phyloP scores from a whole-genome alignment of 2,797 vertebrate species.

The Huso huso region DNA sequence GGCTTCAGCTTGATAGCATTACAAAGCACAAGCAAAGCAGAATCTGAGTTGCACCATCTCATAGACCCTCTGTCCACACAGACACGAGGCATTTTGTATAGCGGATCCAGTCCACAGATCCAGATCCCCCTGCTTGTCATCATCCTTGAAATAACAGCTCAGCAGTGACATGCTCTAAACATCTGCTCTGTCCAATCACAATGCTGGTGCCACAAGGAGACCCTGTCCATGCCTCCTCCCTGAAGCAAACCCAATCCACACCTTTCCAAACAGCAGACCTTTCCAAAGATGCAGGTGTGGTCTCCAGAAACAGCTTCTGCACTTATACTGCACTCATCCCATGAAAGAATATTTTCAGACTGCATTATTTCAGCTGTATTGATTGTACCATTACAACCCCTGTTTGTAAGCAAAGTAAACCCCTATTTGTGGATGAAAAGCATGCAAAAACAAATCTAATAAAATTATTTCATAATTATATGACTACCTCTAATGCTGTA shows the following conservation, averaged over 20 bases:
- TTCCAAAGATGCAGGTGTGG: background rate
- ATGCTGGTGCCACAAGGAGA: background rate
- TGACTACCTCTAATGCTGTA: too few relatives aligned
- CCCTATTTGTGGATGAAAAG: background rate
- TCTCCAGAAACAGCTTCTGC: background rate
- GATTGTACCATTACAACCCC: background rate
- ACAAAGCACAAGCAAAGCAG: conserved; percentile 19
- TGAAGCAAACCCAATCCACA: too few relatives aligned
- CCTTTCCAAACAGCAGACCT: background rate
- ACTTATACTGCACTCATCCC: background rate
- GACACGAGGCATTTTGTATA: conserved; percentile 15
- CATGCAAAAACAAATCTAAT: background rate
- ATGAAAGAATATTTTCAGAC: background rate
- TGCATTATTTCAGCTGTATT: background rate
- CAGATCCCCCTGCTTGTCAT: conserved; percentile 11
- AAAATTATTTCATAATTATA: background rate
- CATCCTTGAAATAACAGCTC: conserved; percentile 6
- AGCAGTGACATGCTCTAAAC: conserved; percentile 7
- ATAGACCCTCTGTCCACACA: background rate
- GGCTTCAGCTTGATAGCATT: conserved; percentile 5
- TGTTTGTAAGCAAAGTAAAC: background rate
- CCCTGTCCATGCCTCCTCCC: background rate
- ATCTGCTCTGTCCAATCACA: conserved; percentile 22
- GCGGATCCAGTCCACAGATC: conserved; percentile 14
- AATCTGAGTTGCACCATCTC: conserved; percentile 19